phyloP scores from a whole-genome alignment of 2,113 vertebrate genomes.

The Mesitornis unicolor region DNA sequence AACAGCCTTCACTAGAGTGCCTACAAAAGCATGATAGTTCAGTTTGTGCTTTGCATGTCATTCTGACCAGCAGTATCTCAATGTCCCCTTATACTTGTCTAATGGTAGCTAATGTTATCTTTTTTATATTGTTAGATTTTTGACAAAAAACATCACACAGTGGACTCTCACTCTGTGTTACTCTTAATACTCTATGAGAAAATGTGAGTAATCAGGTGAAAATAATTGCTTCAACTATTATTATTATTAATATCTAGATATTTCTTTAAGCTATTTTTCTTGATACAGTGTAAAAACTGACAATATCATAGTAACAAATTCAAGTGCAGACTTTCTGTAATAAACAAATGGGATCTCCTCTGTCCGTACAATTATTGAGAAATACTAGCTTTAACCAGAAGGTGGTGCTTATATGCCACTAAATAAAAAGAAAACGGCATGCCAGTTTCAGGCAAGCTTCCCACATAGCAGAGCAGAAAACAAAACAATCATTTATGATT shows the following conservation, averaged over 20 bases:
- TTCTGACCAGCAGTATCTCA: not conserved
- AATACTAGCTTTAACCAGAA: slow-evolving; percentile 46
- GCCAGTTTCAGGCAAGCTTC: too few species aligned
- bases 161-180: not conserved
- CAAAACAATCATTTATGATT: not conserved
- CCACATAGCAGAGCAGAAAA: not conserved
- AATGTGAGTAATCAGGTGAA: not conserved
- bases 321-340: not conserved
- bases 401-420: slow-evolving; percentile 62
- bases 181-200: not conserved
- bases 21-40: not conserved
- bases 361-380: not conserved
- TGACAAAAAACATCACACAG: not conserved
- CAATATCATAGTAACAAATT: not conserved
- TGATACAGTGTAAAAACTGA: not conserved
- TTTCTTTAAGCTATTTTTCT: not conserved
- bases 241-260: not conserved
- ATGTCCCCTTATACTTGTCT: not conserved
- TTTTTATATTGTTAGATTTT: not conserved
- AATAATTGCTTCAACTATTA: not conserved
- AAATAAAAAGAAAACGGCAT: not conserved
- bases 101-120: not conserved
- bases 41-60: not conserved
- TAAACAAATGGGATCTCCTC: not conserved
- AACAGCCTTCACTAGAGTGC: not conserved